Evolutionary conservation across 2,797 vertebrate genomes (phyloP), one percentile per base, ranked within the genome.

Genomic region (Mustela erminea): DNA sequence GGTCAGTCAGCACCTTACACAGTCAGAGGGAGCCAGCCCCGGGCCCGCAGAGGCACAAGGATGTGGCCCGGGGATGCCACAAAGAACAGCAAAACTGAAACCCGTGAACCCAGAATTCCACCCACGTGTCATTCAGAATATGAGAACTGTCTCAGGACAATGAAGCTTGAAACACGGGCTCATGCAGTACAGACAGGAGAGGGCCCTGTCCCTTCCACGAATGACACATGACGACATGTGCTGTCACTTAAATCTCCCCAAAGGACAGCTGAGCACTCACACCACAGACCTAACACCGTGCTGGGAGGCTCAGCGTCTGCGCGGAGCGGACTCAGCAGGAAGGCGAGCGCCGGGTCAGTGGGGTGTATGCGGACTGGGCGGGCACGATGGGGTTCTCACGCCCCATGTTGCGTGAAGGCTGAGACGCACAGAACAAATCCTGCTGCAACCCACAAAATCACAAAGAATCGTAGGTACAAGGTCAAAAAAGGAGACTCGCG

Each of bases 281-380:
- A 7, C 23, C 29, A 46, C 62, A 25, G 74, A 5, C 43, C 1
- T 14, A 41, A 38, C 46, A 58, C 5, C 1, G 20, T 58, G 38
- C 21, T 0, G 0, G 25, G 32, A 78, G 32, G 18, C 43, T 49
- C 27, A 15, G 10, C 8, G 2, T 14, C 27, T 2, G 7, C 0
- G 11, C 18, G 25, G n/a, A 27, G 81, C 46, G 8, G 72, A 10
- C 74, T 18, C 32, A 43, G n/a, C 18, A 68, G 14, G 23, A 38
- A 32, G 49, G 23, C 77, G 25, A 25, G 46, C 15, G 21, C 35
- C 1, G 21, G 21, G 64, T 7, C 38, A 0, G 70, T 13, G 23
- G 70, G 13, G 13, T 13, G 11, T 6, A 3, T 1, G 70, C 38
- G 7, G 70, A 41, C 38, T 7, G 70, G 11, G 25, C 0, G 12